Evolutionary conservation across 2,113 vertebrate species (phyloP), one percentile per base, ranked within the genome.

Genomic region (Dermatemys mawii): DNA sequence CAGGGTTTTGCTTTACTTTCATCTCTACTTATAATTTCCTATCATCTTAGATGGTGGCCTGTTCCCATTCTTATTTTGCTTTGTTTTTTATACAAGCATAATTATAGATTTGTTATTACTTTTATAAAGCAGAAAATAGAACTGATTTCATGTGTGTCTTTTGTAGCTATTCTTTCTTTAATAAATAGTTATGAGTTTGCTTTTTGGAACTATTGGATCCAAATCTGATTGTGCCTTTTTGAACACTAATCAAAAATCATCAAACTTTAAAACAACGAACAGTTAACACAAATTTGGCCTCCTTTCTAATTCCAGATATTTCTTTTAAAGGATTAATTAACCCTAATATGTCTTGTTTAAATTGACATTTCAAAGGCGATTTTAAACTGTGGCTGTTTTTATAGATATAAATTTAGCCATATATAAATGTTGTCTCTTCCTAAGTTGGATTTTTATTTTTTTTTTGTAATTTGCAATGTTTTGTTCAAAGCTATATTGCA

Each of bases 381-480:
- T 88, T 53, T 76, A 21, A 57, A 67, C 5, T 3, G 8, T 4
- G 55, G 9, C 2, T 44, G 81, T 1, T 73, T 82, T 76, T 22
- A 48, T 53, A 63, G 84, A 14, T 49, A 41, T 11, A 1, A 44
- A 57, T 60, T 16, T 87, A n/a, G n/a, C n/a, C n/a, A 67, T 17
- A 48, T 19, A 38, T 46, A 32, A 9, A 2, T 85, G 3, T 35
- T 89, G 29, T 2, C 11, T 46, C 79, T 3, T 10, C 32, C 29
- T 90, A 27, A 22, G 32, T 78, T 6, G 0, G 14, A 3, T 11
- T 63, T 5, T 1, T 46, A 3, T 1, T 46, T 11, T 63, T 5
- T 1, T 46, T 4, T 1, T 46, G 1, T 1, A 86, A 88, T 29
- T 84, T 50, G 3, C 48, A 90, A 38, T 1, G 38, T 67, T 80